Evolutionary conservation across 30 jellyfish, hydroid and myxozoan genomes (phyloP).

Genomic region (Mastigias papua): DNA sequence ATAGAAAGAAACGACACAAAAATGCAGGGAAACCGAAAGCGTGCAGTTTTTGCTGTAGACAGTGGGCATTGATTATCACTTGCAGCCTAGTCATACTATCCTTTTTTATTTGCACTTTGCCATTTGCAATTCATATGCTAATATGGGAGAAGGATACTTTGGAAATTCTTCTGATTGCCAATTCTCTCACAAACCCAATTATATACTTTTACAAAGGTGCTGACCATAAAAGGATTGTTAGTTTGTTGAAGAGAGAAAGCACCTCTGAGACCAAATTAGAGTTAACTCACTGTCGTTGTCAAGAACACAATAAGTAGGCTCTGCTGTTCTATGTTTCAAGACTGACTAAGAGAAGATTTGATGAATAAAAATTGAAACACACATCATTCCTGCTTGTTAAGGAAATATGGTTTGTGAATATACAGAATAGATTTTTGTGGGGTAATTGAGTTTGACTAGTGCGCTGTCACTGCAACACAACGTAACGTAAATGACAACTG

Average conservation of each 20-base stretch:
- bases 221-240: not conserved
- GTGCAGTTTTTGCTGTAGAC: slow-evolving; percentile 35
- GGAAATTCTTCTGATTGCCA: slow-evolving; percentile 54
- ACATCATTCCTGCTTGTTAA: too few relatives aligned
- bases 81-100: slow-evolving; percentile 48
- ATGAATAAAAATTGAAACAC: too few relatives aligned
- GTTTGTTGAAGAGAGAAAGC: not conserved
- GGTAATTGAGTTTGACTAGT: too few relatives aligned
- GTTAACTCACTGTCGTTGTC: slow-evolving; percentile 7
- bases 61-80: slow-evolving; percentile 50
- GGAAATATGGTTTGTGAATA: too few relatives aligned
- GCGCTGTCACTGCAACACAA: too few relatives aligned
- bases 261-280: not conserved
- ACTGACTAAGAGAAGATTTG: too few relatives aligned
- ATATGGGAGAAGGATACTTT: not conserved
- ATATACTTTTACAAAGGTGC: slow-evolving; percentile 62
- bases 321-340: not conserved
- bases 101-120: slow-evolving; percentile 57
- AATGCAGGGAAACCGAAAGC: not conserved
- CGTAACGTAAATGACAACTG: too few relatives aligned
- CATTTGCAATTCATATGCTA: slow-evolving; percentile 44
- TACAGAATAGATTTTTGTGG: too few relatives aligned
- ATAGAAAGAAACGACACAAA: not conserved
- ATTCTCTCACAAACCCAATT: slow-evolving; percentile 52
- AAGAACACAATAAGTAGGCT: not conserved